Percentiles rank a stretch among this genome's conserved stretches.
Conservation (phyloP, 2,888 invertebrate genomes). For the Ennomos fuscantarius region DNA sequence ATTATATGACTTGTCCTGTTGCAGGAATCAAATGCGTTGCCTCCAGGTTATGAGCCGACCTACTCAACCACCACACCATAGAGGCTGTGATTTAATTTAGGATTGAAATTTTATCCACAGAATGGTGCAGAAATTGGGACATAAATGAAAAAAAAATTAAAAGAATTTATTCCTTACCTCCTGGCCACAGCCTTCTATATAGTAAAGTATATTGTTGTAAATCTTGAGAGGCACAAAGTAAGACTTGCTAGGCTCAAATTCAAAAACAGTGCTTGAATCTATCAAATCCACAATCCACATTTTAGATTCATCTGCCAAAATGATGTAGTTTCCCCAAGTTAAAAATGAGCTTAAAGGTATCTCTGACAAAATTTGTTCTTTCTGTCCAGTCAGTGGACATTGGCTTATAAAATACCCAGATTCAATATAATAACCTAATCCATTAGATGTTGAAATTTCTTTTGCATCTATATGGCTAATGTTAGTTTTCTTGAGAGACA, state of each 20-base stretch:
- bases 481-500: slow-evolving; percentile 54
- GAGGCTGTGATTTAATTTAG: too few relatives aligned
- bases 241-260: slow-evolving; percentile 53
- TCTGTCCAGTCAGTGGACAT: slow-evolving; percentile 64
- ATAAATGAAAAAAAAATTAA: too few relatives aligned
- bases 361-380: slow-evolving; percentile 40
- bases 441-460: slow-evolving; percentile 35
- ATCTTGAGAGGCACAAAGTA: slow-evolving; percentile 60
- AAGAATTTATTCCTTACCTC: slow-evolving; percentile 52
- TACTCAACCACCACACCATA: too few relatives aligned
- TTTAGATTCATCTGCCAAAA: slow-evolving; percentile 53
- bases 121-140: too few relatives aligned
- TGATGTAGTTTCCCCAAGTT: slow-evolving; percentile 59
- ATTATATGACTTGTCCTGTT: too few relatives aligned
- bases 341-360: slow-evolving; percentile 48
- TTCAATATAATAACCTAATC: slow-evolving; percentile 53
- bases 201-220: slow-evolving; percentile 64
- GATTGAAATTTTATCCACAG: too few relatives aligned
- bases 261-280: slow-evolving; percentile 52
- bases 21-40: too few relatives aligned
- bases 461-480: slow-evolving; percentile 25
- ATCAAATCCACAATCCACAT: slow-evolving; percentile 67
- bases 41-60: too few relatives aligned
- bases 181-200: slow-evolving; percentile 54
- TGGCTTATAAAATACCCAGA: slow-evolving; percentile 47